Evolutionary conservation across 1,140 invertebrate species (phyloP).

Genomic region (Drosophila willistoni): DNA sequence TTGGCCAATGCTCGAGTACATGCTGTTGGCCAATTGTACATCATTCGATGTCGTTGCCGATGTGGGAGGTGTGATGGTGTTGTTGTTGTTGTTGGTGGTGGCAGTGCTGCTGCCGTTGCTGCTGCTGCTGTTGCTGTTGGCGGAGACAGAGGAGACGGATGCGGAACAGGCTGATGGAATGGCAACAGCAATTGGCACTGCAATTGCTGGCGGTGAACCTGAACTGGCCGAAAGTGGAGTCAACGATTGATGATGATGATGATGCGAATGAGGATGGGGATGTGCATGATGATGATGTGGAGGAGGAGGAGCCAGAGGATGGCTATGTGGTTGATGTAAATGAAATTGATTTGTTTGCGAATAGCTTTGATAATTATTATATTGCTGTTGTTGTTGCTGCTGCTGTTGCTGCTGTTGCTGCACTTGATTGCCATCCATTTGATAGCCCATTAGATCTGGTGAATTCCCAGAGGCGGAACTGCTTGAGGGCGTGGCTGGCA

Average conservation of each 20-base stretch:
- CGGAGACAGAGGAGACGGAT: too few relatives aligned
- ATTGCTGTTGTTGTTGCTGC: slow-evolving; percentile 52
- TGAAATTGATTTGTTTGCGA: slow-evolving; percentile 41
- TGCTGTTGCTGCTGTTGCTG: slow-evolving; percentile 52
- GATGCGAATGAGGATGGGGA: slow-evolving; percentile 39
- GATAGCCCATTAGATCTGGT: slow-evolving; percentile 63
- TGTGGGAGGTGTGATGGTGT: neutral
- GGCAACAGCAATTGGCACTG: slow-evolving; percentile 5
- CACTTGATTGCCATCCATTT: slow-evolving; percentile 46
- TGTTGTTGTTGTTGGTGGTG: too few relatives aligned
- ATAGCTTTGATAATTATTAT: slow-evolving; percentile 37
- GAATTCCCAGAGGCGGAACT: slow-evolving; percentile 74
- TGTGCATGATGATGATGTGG: slow-evolving; percentile 38
- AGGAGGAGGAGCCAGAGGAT: neutral
- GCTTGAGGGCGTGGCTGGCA: slow-evolving; percentile 64
- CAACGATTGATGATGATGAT: slow-evolving; percentile 51
- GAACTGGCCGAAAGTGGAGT: slow-evolving; percentile 60
- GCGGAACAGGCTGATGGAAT: neutral
- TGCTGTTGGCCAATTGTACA: slow-evolving; percentile 64
- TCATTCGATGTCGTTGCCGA: slow-evolving; percentile 18
- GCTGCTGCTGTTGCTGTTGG: neutral
- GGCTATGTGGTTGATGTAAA: slow-evolving; percentile 35
- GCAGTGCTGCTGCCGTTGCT: neutral
- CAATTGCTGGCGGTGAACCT: slow-evolving; percentile 44
- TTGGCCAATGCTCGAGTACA: slow-evolving; percentile 80